Evolutionary conservation across 2,888 invertebrate genomes (phyloP), one percentile per base, ranked within the genome.

Genomic region (Trissoscelio sp.): DNA sequence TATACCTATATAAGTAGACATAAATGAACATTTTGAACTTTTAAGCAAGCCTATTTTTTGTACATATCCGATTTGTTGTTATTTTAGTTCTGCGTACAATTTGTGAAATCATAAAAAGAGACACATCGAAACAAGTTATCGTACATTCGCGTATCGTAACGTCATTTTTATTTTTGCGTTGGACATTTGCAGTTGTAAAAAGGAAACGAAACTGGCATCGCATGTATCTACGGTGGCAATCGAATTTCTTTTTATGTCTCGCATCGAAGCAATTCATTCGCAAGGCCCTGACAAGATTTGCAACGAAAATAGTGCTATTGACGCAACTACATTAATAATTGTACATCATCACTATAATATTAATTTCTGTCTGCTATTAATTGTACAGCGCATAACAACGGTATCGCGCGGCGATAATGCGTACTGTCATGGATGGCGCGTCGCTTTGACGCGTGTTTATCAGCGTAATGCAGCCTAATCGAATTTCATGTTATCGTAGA

Each of bases 401-500:
- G 14, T 16, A 51, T 51, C 28, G 7, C 34, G n/a, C 11, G 6
- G 31, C 11, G 57, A 69, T 44, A 55, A 55, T 20, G 28, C 31
- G 3, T 12, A 9, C 20, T 34, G 64, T 22, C 4, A 9, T 16
- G 51, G 28, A 66, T 51, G 20, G 12, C 18, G n/a, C 34, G 34
- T 67, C 37, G 31, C 12, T 67, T 69, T 57, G 69, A 37, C 34
- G 48, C 58, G 20, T 14, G 31, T 60, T 72, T 72, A 60, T 72
- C 72, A 72, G 72, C 31, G 16, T 44, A 31, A 39, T 51, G n/a
- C 37, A n/a, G 48, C 42, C 39, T 60, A 58, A 60, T 72, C 60
- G 72, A 72, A 72, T 51, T 51, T 72, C 60, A 18, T n/a, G 55
- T 28, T 72, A 60, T 72, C 60, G 34, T 37, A 46, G 28, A n/a